Base-by-base conservation (phyloP, 2,113 vertebrate genomes). In the Serinus canaria region DNA sequence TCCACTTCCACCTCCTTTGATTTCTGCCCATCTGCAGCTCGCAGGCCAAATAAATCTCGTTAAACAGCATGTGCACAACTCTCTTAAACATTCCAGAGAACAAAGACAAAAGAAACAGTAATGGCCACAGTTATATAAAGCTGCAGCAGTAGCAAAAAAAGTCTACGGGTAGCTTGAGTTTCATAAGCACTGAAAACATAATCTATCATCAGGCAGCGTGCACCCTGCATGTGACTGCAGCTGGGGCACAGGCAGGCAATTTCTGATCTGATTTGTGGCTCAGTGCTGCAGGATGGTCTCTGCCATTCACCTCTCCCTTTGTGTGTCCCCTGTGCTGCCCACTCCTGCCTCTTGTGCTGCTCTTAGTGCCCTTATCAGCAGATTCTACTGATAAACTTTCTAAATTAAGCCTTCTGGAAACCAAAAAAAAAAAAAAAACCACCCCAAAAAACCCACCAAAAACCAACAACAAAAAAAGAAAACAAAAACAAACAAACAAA, bases 1-100 rank as follows among this genome's bases (percentile, higher is more conserved):
- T 97, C 95, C 95, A 96, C 95, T 97, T 96, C 95, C 93, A 96
- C 95, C 93, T 97, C 94, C 96, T 96, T 97, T 97, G 92, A 97
- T 97, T 97, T 97, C 95, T 97, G 94, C 95, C 93, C 95, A 93
- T 97, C 93, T 97, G 93, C 92, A 96, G 94, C 94, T 96, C 69
- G 88, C 93, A 96, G 95, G 93, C 94, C 96, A 95, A 96, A 96
- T 96, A 96, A 96, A 96, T 95, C 93, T 97, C 69, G 10, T 97
- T 97, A 96, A 96, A 97, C 95, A 97, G 96, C 95, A 96, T 94
- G 95, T 95, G 94, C 93, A 96, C 88, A 89, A 92, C 76, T 95
- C 95, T 96, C 93, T 96, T 96, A 96, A 97, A 97, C 92, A 95
- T 97, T 96, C 95, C 96, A 96, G 79, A 96, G 95, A 96, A 95